These are phyloP conservation scores for Alviniconcha marisindica DNA, from an alignment of 1,140 invertebrate genomes.

Conservation along the genomic window DNA sequence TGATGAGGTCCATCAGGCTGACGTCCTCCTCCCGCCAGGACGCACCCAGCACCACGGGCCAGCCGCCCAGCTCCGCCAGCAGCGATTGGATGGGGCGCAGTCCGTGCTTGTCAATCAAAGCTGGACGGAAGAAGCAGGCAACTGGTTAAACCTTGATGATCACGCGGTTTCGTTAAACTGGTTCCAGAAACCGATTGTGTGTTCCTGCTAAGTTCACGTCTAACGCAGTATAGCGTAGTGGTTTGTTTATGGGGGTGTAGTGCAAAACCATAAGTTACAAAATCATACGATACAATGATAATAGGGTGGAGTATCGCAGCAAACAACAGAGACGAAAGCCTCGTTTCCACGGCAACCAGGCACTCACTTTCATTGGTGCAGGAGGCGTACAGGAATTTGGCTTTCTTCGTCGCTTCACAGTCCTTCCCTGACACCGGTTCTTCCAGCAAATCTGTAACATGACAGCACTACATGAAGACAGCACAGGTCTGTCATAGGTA, in stretches of 20 bases:
- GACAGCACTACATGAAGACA: too few relatives aligned
- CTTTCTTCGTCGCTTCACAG: conserved; percentile 73
- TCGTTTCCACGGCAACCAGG: neutral
- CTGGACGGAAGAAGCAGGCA: conserved; percentile 60
- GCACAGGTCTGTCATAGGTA: too few relatives aligned
- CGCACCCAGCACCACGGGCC: conserved; percentile 87
- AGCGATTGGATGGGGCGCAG: conserved; percentile 85
- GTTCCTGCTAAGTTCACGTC: too few relatives aligned
- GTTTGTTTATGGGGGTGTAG: too few relatives aligned
- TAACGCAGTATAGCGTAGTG: too few relatives aligned
- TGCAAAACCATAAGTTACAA: too few relatives aligned
- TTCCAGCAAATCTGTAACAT: conserved; percentile 69
- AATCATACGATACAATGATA: too few relatives aligned
- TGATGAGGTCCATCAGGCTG: conserved; percentile 86
- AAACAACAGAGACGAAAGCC: too few relatives aligned
- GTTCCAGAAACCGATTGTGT: too few relatives aligned
- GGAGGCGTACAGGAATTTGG: conserved; percentile 87
- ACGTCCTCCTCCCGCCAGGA: conserved; percentile 78
- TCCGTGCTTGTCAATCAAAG: conserved; percentile 80
- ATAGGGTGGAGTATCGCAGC: too few relatives aligned
- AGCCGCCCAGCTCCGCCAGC: conserved; percentile 87
- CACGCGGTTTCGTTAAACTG: too few relatives aligned
- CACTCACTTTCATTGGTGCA: conserved; percentile 87
- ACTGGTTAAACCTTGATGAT: too few relatives aligned
- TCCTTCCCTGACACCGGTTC: conserved; percentile 65